A percentile compares a stretch with the other conserved stretches of the same genome.
phyloP scores from a whole-genome alignment of 2,888 invertebrate genomes.

The Pantelozetes paolii region DNA sequence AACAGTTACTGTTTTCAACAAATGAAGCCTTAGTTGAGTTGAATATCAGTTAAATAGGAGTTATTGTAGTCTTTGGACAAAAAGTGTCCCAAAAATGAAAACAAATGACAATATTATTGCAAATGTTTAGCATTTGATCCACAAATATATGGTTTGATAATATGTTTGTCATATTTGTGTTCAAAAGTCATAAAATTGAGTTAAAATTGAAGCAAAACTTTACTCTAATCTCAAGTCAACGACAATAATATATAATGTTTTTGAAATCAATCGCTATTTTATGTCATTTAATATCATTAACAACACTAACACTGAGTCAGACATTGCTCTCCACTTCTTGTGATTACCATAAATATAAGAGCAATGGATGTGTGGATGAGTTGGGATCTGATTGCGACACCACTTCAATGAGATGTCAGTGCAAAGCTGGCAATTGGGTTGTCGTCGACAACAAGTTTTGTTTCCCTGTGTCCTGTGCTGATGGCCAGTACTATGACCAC shows the following conservation, averaged over 20 bases:
- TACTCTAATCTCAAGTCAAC: background rate
- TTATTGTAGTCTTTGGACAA: background rate
- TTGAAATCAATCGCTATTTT: background rate
- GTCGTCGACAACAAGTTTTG: slow-evolving; percentile 33
- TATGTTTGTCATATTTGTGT: no score
- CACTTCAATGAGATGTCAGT: background rate
- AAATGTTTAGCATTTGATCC: no score
- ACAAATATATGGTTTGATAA: no score
- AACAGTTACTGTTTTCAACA: background rate
- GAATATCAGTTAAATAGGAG: background rate
- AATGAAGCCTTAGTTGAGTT: background rate
- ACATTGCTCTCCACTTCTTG: slow-evolving; percentile 5
- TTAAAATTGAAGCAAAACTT: no score
- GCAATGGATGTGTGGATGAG: slow-evolving; percentile 39
- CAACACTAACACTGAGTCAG: background rate
- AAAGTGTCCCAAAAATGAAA: background rate
- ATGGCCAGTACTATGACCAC: slow-evolving; percentile 34
- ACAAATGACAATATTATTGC: background rate
- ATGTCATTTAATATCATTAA: no score
- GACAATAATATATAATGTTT: background rate
- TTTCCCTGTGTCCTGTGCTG: slow-evolving; percentile 8
- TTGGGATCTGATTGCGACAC: slow-evolving; percentile 32
- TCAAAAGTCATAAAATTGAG: no score
- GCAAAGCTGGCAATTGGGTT: slow-evolving; percentile 11
- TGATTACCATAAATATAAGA: slow-evolving; percentile 28